These are phyloP conservation scores for Poecile montanus DNA, from an alignment of 2,797 vertebrate species.

Conservation along the genomic window DNA sequence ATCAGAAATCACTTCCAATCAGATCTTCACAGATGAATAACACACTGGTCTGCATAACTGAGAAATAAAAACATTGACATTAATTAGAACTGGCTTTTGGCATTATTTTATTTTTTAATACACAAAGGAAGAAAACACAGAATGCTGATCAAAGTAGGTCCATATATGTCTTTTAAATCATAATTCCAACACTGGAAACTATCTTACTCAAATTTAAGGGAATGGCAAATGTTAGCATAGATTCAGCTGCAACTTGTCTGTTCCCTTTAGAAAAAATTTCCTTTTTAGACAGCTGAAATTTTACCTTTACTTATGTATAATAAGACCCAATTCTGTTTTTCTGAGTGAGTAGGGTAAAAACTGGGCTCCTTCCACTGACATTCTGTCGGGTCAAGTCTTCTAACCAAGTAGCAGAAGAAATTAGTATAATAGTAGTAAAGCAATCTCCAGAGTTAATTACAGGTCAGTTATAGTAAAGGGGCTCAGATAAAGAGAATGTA, in stretches of 20 bases:
- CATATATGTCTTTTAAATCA: not conserved
- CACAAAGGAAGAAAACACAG: not conserved
- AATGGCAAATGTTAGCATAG: not conserved
- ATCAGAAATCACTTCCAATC: conserved; percentile 22
- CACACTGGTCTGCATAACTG: not conserved
- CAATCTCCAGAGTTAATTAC: not conserved
- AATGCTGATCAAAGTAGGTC: not conserved
- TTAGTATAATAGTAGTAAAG: not conserved
- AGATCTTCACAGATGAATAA: not conserved
- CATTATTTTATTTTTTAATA: not conserved
- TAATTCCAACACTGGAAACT: not conserved
- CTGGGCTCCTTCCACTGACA: not conserved
- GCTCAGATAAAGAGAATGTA: not conserved
- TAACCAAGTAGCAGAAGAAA: not conserved
- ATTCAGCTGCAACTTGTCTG: not conserved
- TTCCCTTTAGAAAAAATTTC: not conserved
- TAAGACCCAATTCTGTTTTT: not conserved
- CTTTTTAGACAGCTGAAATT: not conserved
- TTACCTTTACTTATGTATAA: not conserved
- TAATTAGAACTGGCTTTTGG: not conserved
- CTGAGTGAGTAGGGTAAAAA: not conserved
- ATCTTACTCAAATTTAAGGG: not conserved
- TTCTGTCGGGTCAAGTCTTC: not conserved
- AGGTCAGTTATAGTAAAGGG: not conserved
- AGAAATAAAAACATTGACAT: not conserved